Evolutionary conservation across 2,113 vertebrate species (phyloP), one percentile per base, ranked within the genome.

Genomic region (Archilochus colubris): DNA sequence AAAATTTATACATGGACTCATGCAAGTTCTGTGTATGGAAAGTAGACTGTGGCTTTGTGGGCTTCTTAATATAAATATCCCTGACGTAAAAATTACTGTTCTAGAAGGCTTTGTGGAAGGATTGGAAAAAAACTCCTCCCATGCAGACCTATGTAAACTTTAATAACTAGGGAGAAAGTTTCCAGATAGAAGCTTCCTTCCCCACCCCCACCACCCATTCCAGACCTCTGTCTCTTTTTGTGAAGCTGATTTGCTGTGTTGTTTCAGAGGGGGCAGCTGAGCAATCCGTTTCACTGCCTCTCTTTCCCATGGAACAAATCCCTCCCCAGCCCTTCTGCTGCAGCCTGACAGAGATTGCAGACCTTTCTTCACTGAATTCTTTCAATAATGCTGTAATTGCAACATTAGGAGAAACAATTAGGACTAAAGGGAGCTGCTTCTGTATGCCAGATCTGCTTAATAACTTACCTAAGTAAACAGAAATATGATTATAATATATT

Each of bases 401-500:
- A 90, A 96, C 94, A 90, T 95, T 97, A 95, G 93, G 94, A 97
- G 96, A 95, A 97, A 96, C 92, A 96, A 97, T 97, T 92, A 97
- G 89, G 86, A 89, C 20, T 88, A 95, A 96, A 96, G 81, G 58
- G 86, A 88, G 73, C 87, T 58, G 87, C 76, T 46, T 86, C 95
- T 96, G 66, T 82, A 43, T 82, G 96, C 95, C 55, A 74, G 94
- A 93, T 95, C 94, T 83, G 87, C 95, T 93, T 97, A 97, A 98
- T 96, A 97, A 96, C 96, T 97, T 97, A 96, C 97, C 97, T 96
- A 97, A 98, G 97, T 96, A 98, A 97, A 96, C 96, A 98, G 95
- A 97, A 97, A 97, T 94, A 93, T 96, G 96, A 97, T 97, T 97
- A 96, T 77, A 94, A 97, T 57, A 92, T 97, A 96, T 97, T 98